Base-by-base conservation (phyloP, 2,113 vertebrate species). In the Ancistrus triradiatus region DNA sequence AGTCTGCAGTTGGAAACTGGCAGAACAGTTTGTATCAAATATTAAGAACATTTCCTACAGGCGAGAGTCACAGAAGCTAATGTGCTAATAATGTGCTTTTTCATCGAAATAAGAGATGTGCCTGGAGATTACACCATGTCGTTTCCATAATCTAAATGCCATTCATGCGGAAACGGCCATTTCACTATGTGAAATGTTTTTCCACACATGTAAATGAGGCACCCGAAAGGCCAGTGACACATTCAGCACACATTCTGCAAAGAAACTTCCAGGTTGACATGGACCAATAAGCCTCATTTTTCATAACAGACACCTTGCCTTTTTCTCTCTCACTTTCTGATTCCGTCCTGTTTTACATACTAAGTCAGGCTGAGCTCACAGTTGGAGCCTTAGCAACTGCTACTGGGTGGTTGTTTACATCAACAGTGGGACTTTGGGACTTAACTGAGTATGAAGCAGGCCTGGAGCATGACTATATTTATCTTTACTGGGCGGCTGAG, bases 351-450 rank as follows among this genome's bases (percentile, higher is more conserved):
- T 64, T 55, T 44, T 25, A 40, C 7, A 4, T 40, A 37, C 24
- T 28, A 37, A 21, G 33, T 35, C 31, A 17, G 31, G 4, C 18
- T 13, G 53, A 11, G 63, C 31, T 59, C 13, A 2, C 4, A 21
- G 43, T 38, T 15, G 21, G 7, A 38, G 47, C 72, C 72, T 25
- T 69, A 59, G 70, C 62, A 55, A 65, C 61, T 10, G 44, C 56
- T 58, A 46, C 57, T 37, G 1, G 27, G 48, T 24, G 27, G 9
- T 35, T 75, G 64, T 77, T 77, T 77, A 71, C 49, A 69, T 60
- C 49, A 75, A 73, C 67, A 78, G 38, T 17, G 22, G 35, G 14
- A 40, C 9, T 35, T 31, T 43, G 15, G 33, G 42, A 53, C 38
- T 61, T 50, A 59, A 70, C 49, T 42, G 31, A 38, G 42, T 62